phyloP scores from a whole-genome alignment of 2,888 invertebrate species.

The Drosophila pseudotakahashii region DNA sequence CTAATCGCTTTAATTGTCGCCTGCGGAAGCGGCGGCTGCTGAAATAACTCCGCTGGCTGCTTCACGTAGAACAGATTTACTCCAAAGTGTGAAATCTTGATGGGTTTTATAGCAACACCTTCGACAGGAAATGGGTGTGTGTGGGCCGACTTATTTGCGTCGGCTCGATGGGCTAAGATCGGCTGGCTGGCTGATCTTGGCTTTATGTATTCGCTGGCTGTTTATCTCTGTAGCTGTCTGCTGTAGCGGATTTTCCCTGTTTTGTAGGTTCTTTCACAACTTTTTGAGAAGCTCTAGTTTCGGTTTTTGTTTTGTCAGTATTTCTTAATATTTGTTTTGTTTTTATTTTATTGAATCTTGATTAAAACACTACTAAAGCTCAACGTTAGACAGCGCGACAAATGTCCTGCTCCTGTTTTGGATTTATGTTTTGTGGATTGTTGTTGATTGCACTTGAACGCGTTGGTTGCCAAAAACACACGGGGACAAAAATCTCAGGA shows the following conservation, averaged over 20 bases:
- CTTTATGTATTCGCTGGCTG: constrained; percentile 7
- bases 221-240: constrained; percentile 2
- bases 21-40: constrained; percentile 82
- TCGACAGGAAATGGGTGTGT: constrained; percentile 65
- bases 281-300: constrained; percentile 79
- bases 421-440: constrained; percentile 26
- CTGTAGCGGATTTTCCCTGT: constrained; percentile 18
- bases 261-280: constrained; percentile 75
- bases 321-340: constrained; percentile 4
- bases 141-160: constrained; percentile 58
- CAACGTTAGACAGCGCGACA: constrained; percentile 72
- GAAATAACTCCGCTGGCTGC: constrained; percentile 84
- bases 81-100: constrained; percentile 85
- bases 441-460: constrained; percentile 81
- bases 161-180: constrained; percentile 46
- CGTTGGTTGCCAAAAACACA: constrained; percentile 65
- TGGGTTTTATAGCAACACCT: constrained; percentile 82
- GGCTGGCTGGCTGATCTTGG: constrained; percentile 23
- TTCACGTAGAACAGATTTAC: constrained; percentile 85
- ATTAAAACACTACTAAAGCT: constrained; percentile 80
- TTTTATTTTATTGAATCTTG: constrained; percentile 1
- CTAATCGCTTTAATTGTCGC: constrained; percentile 84
- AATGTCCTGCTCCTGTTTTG: constrained; percentile 58
- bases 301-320: constrained; percentile 14
- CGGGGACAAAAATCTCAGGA: constrained; percentile 60